Evolutionary conservation across 2,888 invertebrate genomes (phyloP), one percentile per base, ranked within the genome.

Genomic region (Parnassius smintheus): DNA sequence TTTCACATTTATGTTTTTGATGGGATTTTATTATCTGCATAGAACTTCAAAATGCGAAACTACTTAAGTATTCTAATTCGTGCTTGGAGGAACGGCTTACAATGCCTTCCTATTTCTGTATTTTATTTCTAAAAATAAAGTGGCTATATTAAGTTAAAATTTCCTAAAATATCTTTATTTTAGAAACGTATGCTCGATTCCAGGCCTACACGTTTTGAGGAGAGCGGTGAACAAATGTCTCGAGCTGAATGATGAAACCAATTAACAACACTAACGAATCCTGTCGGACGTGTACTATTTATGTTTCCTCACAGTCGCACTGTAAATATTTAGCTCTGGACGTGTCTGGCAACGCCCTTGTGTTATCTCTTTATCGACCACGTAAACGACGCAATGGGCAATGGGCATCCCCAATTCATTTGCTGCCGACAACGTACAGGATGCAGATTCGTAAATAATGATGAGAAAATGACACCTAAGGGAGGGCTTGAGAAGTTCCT

Each of bases 321-420:
- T 86, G 90, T 90, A 90, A 90, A 90, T 88, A 90, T 91, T 90
- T 88, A 85, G 86, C 79, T 77, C 78, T 74, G 77, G 77, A 79
- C 78, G 85, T 82, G 86, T 89, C 89, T 89, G 90, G 87, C 80
- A 79, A 78, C 75, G 76, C 82, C 82, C 81, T 83, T 77, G 79
- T 75, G 81, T 87, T 87, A 89, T 89, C 88, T 82, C 80, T 80
- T 75, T 76, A 85, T 85, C 86, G 78, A 49, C 13, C 18, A 12
- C 69, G 73, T 72, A 77, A 78, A 78, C 80, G 82, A 80, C 80
- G 83, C 82, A 77, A 74, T 69, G 75, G 83, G 75, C 70, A 72
- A 74, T 69, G 75, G 83, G 75, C 70, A 72, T 72, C 71, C 77
- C 75, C 72, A 70, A 75, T 70, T 12, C 56, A 12, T 45, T 51